Base-by-base conservation (phyloP, 2,113 vertebrate species). In the Engystomops pustulosus region DNA sequence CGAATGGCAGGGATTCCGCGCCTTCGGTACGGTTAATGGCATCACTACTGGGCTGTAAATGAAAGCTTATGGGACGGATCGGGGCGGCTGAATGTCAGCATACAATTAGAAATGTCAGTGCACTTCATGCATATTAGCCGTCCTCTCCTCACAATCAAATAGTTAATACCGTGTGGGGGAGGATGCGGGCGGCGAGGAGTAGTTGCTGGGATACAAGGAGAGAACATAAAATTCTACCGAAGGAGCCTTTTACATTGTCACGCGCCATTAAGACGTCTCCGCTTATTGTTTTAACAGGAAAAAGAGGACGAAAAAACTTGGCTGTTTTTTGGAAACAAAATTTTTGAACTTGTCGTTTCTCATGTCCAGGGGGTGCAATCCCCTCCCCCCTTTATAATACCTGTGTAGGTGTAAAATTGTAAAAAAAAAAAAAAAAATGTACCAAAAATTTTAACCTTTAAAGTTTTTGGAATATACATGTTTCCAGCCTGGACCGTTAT, bases 71-170 rank as follows among this genome's bases (percentile, higher is more conserved):
- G 34, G 83, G 75, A 84, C 23, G 45, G 34, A 78, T 84, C 65
- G 53, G 71, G 14, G 74, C 75, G 81, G 20, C 81, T 83, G 81
- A 83, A 67, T 84, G 62, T 78, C 65, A 84, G 62, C 75, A 27
- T 84, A 84, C 83, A 84, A 84, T 84, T 84, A 84, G 83, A 84
- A 76, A 79, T 84, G 83, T 78, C 83, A 84, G 45, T 38, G 81
- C 81, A 83, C 70, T 83, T 83, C 55, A 83, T 83, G 70, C 71
- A 38, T 76, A 65, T 75, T 75, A 83, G 38, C 27, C 47, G 47
- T 58, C 23, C 72, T 51, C 58, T 78, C 32, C 27, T 79, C 27
- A 84, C 72, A 77, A 84, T 77, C 44, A 84, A 84, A 84, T 77
- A 74, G 81, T 84, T 84, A 84, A 84, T 67, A 36, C 14, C 47